These are phyloP conservation scores for Tinea trinotella DNA, from an alignment of 2,888 invertebrate genomes.

Conservation along the genomic window DNA sequence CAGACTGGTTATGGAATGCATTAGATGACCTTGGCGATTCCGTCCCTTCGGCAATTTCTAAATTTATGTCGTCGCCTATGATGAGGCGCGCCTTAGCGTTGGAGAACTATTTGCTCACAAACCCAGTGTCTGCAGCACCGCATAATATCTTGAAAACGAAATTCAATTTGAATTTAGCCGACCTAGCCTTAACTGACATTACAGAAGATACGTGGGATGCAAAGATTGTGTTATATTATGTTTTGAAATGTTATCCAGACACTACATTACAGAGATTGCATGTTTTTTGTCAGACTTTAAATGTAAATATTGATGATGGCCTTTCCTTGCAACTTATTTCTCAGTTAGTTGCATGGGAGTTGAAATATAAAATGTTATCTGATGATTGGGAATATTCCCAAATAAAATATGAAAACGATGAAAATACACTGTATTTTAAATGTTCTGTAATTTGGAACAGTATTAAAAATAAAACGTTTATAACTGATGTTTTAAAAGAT, in stretches of 20 bases:
- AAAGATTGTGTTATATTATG: slow-evolving; percentile 56
- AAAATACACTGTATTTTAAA: slow-evolving; percentile 37
- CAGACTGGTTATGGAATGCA: slow-evolving; percentile 28
- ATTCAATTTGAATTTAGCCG: slow-evolving; percentile 56
- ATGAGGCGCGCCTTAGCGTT: slow-evolving; percentile 44
- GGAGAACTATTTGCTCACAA: slow-evolving; percentile 38
- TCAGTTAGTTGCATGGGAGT: slow-evolving; percentile 51
- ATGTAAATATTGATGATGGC: slow-evolving; percentile 51
- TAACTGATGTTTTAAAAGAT: slow-evolving; percentile 52
- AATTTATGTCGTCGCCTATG: slow-evolving; percentile 40
- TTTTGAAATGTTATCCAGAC: slow-evolving; percentile 48
- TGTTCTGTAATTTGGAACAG: slow-evolving; percentile 55
- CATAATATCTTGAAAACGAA: slow-evolving; percentile 53
- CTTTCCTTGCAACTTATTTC: slow-evolving; percentile 55
- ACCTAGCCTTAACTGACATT: slow-evolving; percentile 53
- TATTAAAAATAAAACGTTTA: slow-evolving; percentile 49
- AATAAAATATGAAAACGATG: slow-evolving; percentile 41
- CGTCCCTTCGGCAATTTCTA: slow-evolving; percentile 36
- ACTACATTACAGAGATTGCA: slow-evolving; percentile 41
- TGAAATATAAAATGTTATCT: slow-evolving; percentile 45
- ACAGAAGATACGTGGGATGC: slow-evolving; percentile 64
- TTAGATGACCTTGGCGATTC: slow-evolving; percentile 49
- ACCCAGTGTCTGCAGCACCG: slow-evolving; percentile 45
- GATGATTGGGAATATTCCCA: slow-evolving; percentile 45
- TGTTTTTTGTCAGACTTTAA: slow-evolving; percentile 50